Evolutionary conservation across 53 echinoderm and acorn worm genomes (phyloP), one percentile per base, ranked within the genome.

Genomic region (Antedon mediterranea): DNA sequence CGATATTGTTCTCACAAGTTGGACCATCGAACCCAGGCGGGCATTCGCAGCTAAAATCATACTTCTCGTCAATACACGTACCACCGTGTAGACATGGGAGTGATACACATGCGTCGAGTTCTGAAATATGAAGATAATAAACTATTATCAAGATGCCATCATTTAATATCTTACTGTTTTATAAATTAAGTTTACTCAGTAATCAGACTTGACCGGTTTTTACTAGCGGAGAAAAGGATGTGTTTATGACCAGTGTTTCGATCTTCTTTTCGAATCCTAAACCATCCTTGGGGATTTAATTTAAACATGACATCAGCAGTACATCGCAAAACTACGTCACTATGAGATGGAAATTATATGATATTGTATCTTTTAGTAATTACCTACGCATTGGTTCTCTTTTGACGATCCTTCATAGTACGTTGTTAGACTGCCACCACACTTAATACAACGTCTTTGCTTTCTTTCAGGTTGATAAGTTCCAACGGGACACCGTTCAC

Each of bases 101-200:
- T 18, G 85, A 85, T 32, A 70, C 80, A 31, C 85, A 85, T 9
- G 78, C 78, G 71, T 80, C 41, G 30, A 85, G 75, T 15, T 79
- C 85, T 85, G 76, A 27, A 83, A 83, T 41, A 13, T 41, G 41
- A 41, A n/a, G n/a, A n/a, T n/a, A n/a, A n/a, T n/a, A n/a, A n/a
- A n/a, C n/a, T n/a, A n/a, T n/a, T n/a, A n/a, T n/a, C n/a, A n/a
- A n/a, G n/a, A n/a, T n/a, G n/a, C n/a, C n/a, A n/a, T n/a, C n/a
- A n/a, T n/a, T n/a, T n/a, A n/a, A n/a, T n/a, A n/a, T n/a, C n/a
- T n/a, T n/a, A n/a, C n/a, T n/a, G n/a, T n/a, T n/a, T n/a, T n/a
- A n/a, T n/a, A n/a, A n/a, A n/a, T n/a, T n/a, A n/a, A n/a, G n/a
- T n/a, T n/a, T n/a, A n/a, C n/a, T n/a, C n/a, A n/a, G n/a, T n/a